Evolutionary conservation across 2,113 vertebrate genomes (phyloP), one percentile per base, ranked within the genome.

Genomic region (Coturnix japonica): DNA sequence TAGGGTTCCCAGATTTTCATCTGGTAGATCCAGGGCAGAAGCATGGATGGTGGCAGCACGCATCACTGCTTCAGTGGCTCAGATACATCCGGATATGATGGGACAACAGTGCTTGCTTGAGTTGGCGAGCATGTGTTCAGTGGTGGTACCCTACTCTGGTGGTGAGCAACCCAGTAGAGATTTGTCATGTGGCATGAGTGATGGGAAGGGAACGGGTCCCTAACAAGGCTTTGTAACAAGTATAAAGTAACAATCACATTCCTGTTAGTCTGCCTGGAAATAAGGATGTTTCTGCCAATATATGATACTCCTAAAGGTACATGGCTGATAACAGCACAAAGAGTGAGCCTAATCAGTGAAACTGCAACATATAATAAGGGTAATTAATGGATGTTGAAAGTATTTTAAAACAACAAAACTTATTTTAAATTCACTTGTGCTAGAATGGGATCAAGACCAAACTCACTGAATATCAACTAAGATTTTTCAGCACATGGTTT

Each of bases 1-100:
- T 26, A 65, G 19, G 4, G 17, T 7, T 81, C 65, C 77, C 33
- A 18, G 16, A 33, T 73, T 70, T 89, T 41, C 54, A 19, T 25
- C 26, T 54, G 81, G 81, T 47, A 81, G 21, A 1, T 72, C 17
- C 16, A 78, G 59, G 44, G 23, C 46, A 37, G 64, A 44, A 44
- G 17, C 47, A 70, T 35, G 18, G 46, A 51, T 47, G n/a, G 8
- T 70, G 14, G 33, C 8, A 8, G 26, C 33, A 10, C 19, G 28
- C 33, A 51, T 47, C 17, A 41, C 7, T 0, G 0, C 23, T n/a
- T 22, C 31, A 35, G 18, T 75, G 12, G n/a, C 33, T 65, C 53
- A 79, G 41, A 60, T 11, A 18, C 14, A 11, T 8, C 41, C 28
- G 37, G 33, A 56, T 30, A 13, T 0, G 1, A 30, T 20, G 9